phyloP scores from a whole-genome alignment of 2,797 vertebrate genomes.

The Rhabdomys pumilio region DNA sequence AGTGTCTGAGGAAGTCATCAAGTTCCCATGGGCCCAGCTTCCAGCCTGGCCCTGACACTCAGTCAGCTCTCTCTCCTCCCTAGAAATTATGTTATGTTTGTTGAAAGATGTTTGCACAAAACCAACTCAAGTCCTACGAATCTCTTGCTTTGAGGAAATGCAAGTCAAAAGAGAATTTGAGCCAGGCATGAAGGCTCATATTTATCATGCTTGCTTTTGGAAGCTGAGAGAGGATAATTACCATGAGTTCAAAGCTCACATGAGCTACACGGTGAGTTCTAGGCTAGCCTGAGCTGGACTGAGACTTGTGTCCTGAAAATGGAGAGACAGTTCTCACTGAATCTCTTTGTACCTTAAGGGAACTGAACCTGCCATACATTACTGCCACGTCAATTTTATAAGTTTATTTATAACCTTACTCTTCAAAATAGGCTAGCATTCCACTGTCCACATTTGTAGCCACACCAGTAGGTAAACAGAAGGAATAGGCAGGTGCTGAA shows the following conservation, averaged over 20 bases:
- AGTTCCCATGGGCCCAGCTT: background rate
- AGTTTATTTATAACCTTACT: conserved; percentile 31
- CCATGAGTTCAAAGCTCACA: background rate
- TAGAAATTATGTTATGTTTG: conserved; percentile 43
- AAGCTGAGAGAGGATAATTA: background rate
- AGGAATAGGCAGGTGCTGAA: background rate
- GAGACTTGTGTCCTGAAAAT: background rate
- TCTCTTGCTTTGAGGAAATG: background rate
- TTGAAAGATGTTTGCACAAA: background rate
- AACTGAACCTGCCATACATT: background rate
- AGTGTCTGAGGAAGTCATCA: background rate
- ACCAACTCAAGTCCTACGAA: conserved; percentile 14
- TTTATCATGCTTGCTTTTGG: background rate
- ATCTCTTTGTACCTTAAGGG: background rate
- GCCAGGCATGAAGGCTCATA: background rate
- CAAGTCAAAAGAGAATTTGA: background rate
- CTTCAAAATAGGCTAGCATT: conserved; percentile 32
- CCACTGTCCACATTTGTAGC: background rate
- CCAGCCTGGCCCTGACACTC: background rate
- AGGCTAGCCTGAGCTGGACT: background rate
- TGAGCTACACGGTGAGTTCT: background rate
- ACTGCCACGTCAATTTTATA: conserved; percentile 9
- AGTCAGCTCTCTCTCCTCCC: background rate
- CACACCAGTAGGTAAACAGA: background rate
- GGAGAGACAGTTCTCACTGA: background rate